phyloP scores from a whole-genome alignment of 2,888 invertebrate genomes.

The Drosophila incognita region DNA sequence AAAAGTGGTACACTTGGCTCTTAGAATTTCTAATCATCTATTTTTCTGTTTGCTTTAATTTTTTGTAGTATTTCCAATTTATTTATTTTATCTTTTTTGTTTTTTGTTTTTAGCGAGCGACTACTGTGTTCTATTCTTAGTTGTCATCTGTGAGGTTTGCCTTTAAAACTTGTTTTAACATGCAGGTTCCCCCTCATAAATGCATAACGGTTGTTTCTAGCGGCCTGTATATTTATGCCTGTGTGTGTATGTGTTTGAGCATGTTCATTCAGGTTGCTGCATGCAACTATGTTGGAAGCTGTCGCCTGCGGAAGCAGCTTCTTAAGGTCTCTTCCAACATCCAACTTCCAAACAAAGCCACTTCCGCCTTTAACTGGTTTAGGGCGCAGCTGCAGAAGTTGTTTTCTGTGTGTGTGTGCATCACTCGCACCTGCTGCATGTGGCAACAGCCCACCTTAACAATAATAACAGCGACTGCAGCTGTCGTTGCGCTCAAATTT shows the following conservation, averaged over 20 bases:
- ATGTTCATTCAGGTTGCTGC: slow-evolving; percentile 57
- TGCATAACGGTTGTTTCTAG: slow-evolving; percentile 50
- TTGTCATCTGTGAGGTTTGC: slow-evolving; percentile 8
- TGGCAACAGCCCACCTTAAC: slow-evolving; percentile 23
- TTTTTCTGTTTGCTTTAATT: background rate
- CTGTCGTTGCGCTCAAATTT: slow-evolving; percentile 68
- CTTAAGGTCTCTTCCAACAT: slow-evolving; percentile 54
- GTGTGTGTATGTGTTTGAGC: slow-evolving; percentile 11
- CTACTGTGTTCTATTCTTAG: slow-evolving; percentile 1
- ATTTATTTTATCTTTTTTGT: background rate
- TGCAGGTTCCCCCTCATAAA: slow-evolving; percentile 13
- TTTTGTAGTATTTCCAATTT: background rate
- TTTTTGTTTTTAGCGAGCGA: background rate
- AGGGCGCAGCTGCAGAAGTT: slow-evolving; percentile 47
- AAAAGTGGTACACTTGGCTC: background rate
- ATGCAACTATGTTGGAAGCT: slow-evolving; percentile 36
- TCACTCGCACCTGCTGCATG: slow-evolving; percentile 66
- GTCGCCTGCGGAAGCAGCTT: slow-evolving; percentile 48
- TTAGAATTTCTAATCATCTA: background rate
- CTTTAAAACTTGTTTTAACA: slow-evolving; percentile 41
- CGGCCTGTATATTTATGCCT: background rate
- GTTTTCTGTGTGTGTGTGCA: slow-evolving; percentile 19
- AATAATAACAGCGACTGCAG: slow-evolving; percentile 41
- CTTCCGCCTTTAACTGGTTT: slow-evolving; percentile 73
- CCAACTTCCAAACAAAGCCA: slow-evolving; percentile 12